These are phyloP conservation scores for Prietella phreatophila DNA, from an alignment of 2,113 vertebrate genomes.

Conservation along the genomic window DNA sequence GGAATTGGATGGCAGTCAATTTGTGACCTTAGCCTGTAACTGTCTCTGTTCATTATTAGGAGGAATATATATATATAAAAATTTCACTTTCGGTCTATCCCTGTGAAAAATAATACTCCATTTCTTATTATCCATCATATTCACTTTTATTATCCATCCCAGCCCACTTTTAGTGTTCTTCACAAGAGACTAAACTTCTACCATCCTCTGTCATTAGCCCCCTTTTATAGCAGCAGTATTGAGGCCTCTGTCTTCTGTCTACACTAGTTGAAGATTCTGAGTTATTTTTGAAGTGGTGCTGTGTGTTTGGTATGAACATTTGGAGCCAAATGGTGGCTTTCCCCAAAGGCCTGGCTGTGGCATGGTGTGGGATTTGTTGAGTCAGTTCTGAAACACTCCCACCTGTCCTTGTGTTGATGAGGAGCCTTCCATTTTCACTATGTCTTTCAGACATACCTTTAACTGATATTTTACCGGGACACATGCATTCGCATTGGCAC, in stretches of 20 bases:
- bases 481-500: neutral
- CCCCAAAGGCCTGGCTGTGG: neutral
- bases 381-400: constrained; percentile 1
- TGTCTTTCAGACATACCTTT: neutral
- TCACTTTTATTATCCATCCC: neutral
- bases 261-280: neutral
- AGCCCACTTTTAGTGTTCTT: neutral
- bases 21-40: constrained; percentile 18
- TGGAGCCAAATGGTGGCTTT: neutral
- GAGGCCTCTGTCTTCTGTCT: neutral
- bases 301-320: constrained; percentile 23
- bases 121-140: neutral
- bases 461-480: neutral
- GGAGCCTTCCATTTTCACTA: neutral
- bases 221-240: neutral
- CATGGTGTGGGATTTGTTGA: constrained; percentile 24
- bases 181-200: neutral
- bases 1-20: neutral
- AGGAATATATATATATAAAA: neutral
- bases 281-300: constrained; percentile 15
- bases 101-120: neutral
- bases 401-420: constrained; percentile 4
- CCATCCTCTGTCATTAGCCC: neutral
- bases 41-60: neutral
- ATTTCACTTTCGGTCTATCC: neutral